Evolutionary conservation across 1,140 invertebrate genomes (phyloP).

Genomic region (Heterodera schachtii): DNA sequence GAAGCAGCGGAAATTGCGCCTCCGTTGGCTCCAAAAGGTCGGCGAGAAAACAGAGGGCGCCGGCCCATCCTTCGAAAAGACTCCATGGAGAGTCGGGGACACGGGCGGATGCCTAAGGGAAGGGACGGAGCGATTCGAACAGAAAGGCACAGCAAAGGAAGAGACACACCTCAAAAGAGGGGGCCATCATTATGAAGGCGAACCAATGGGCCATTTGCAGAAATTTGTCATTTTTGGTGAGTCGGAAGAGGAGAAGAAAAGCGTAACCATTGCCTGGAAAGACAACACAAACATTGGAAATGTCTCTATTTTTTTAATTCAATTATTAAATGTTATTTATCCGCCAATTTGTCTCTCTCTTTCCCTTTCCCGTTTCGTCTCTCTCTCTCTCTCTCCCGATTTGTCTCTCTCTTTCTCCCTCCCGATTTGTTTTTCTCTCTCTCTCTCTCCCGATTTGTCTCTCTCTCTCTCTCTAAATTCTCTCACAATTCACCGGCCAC

Average conservation of each 20-base stretch:
- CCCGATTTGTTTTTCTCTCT: too few relatives aligned
- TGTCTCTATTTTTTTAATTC: not conserved
- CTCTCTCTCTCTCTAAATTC: too few relatives aligned
- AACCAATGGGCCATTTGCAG: slow-evolving; percentile 70
- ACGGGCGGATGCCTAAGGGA: slow-evolving; percentile 61
- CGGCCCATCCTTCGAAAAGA: slow-evolving; percentile 82
- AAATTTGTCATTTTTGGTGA: slow-evolving; percentile 31
- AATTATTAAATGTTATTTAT: too few relatives aligned
- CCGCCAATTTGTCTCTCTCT: too few relatives aligned
- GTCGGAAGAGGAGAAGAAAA: slow-evolving; percentile 34
- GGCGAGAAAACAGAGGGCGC: slow-evolving; percentile 79
- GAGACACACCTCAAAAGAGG: slow-evolving; percentile 12
- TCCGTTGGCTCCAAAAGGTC: slow-evolving; percentile 77
- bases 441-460: too few relatives aligned
- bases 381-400: too few relatives aligned
- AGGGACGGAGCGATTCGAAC: not conserved
- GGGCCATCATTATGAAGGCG: slow-evolving; percentile 75
- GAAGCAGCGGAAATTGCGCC: slow-evolving; percentile 81
- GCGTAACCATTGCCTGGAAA: slow-evolving; percentile 33
- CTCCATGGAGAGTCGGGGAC: slow-evolving; percentile 80
- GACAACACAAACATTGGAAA: not conserved
- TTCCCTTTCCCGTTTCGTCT: too few relatives aligned
- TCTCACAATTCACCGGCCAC: slow-evolving; percentile 17
- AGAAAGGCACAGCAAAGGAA: not conserved
- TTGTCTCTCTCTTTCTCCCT: too few relatives aligned